Evolutionary conservation across 2,888 invertebrate genomes (phyloP), one percentile per base, ranked within the genome.

Genomic region (Eupithecia exiguata): DNA sequence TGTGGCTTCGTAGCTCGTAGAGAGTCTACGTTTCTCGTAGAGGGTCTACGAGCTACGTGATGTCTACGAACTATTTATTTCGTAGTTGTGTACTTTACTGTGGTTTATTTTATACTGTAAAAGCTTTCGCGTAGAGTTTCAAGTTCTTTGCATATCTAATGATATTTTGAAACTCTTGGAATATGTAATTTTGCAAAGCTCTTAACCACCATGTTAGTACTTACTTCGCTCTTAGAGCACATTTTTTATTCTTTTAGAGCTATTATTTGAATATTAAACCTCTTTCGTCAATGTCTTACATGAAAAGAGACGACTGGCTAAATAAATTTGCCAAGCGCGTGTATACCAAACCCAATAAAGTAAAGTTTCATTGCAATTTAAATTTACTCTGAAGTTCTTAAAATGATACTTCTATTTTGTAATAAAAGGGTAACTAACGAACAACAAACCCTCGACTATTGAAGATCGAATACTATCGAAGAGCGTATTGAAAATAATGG

Each of bases 111-210:
- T 14, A 66, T 46, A 66, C 38, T 30, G 30, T 66, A 30, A 66
- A 66, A 66, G 40, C 65, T 65, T 65, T 21, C 2, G 7, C 25
- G 40, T 25, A 66, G 62, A 62, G 40, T 66, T 66, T 43, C 40
- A 65, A 65, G 65, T 65, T 65, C 66, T 66, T 66, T 66, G 66
- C 66, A 66, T 66, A 66, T 40, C 21, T 38, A 21, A 66, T 43
- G 38, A 40, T 43, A 66, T 66, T 66, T 25, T 40, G 36, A 66
- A 69, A 69, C 49, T 72, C 40, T 49, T 40, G 40, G 65, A 58
- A 36, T 63, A 62, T 68, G 49, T 67, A 40, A 69, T 69, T 65
- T 38, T 12, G 63, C n/a, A 14, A 43, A 69, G 40, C 66, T 21
- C 62, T 70, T 14, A 43, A 43, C n/a, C 40, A 25, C 21, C 38